Evolutionary conservation across 2,797 vertebrate species (phyloP).

Genomic region (Xenopus petersii): DNA sequence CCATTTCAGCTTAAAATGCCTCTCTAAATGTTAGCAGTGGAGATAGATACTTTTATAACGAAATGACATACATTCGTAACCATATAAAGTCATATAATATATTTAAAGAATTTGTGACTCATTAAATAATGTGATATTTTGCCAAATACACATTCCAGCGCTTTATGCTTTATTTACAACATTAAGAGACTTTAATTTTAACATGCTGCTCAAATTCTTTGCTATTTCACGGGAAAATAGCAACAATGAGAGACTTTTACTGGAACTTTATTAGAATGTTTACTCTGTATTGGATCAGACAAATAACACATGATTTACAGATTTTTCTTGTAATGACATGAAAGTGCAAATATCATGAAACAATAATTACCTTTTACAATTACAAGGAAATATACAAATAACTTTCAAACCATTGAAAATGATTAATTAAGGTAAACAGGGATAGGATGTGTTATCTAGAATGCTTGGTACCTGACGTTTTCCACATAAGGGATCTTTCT

Average conservation of each 20-base stretch:
- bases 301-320: too few relatives aligned
- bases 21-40: background rate
- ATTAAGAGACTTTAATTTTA: conserved; percentile 64
- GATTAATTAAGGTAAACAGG: too few relatives aligned
- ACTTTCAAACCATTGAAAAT: too few relatives aligned
- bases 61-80: conserved; percentile 24
- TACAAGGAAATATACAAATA: too few relatives aligned
- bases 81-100: conserved; percentile 59
- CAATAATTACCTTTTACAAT: too few relatives aligned
- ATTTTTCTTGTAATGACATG: too few relatives aligned
- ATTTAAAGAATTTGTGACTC: conserved; percentile 52
- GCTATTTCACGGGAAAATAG: background rate
- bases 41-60: background rate
- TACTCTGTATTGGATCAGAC: too few relatives aligned
- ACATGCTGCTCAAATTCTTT: conserved; percentile 61
- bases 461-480: too few relatives aligned
- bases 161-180: conserved; percentile 62
- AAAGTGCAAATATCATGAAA: too few relatives aligned
- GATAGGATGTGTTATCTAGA: too few relatives aligned
- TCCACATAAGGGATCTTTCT: too few relatives aligned
- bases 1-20: background rate
- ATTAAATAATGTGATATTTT: conserved; percentile 54
- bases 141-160: conserved; percentile 58
- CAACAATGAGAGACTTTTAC: background rate
- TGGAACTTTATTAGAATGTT: background rate